Percentiles rank a stretch among this genome's conserved stretches.
These are phyloP conservation scores for Gari tellinella DNA, from an alignment of 2,888 invertebrate genomes.

Conservation along the genomic window DNA sequence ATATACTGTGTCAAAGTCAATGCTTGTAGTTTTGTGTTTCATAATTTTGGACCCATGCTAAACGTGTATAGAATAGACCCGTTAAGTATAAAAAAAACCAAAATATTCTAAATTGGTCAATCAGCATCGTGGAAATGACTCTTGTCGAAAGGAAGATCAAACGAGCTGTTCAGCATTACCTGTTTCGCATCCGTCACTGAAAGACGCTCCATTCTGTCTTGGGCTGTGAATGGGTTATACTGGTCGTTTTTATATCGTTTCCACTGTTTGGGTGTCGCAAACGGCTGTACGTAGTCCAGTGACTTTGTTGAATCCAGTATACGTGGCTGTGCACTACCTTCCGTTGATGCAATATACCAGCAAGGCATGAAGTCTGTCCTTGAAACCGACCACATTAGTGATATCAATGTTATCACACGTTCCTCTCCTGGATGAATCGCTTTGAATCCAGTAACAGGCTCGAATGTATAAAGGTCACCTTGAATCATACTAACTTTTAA, in stretches of 20 bases:
- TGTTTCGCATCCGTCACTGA: constrained; percentile 26
- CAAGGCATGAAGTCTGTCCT: constrained; percentile 71
- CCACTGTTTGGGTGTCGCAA: constrained; percentile 67
- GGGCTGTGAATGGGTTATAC: constrained; percentile 71
- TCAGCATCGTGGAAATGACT: no score
- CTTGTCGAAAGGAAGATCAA: no score
- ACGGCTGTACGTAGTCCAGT: constrained; percentile 64
- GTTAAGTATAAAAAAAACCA: no score
- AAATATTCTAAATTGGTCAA: no score
- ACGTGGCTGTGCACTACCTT: constrained; percentile 46
- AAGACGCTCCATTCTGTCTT: constrained; percentile 39
- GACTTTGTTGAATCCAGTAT: constrained; percentile 60
- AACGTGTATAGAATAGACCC: no score
- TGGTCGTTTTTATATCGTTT: constrained; percentile 63
- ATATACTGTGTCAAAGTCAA: no score
- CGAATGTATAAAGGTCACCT: constrained; percentile 63
- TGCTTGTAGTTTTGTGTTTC: no score
- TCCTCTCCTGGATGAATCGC: constrained; percentile 32
- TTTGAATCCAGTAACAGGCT: constrained; percentile 59
- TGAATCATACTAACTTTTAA: constrained; percentile 59
- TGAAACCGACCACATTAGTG: constrained; percentile 63
- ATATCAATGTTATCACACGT: constrained; percentile 42
- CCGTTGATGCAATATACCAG: constrained; percentile 64
- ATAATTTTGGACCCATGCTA: no score
- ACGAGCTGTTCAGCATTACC: no score